phyloP scores from a whole-genome alignment of 2,797 vertebrate species.

The Glossophaga mutica region DNA sequence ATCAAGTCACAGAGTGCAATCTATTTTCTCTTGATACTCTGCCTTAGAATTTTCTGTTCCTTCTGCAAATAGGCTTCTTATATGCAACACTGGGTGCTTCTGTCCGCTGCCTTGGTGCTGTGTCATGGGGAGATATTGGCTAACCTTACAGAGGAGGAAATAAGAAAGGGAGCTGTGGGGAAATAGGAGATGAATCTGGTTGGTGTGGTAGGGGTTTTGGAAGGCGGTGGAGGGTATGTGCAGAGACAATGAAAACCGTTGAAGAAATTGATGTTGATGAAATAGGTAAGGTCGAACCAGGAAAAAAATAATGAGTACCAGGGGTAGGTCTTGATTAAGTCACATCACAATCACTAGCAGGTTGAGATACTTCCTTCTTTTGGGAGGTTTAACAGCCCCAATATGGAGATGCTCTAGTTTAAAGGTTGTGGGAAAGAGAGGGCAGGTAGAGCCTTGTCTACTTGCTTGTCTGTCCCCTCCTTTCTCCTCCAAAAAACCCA shows the following conservation, averaged over 20 bases:
- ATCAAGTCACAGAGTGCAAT: neutral
- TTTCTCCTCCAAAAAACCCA: neutral
- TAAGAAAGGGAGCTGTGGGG: neutral
- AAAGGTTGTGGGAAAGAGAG: rapidly evolving
- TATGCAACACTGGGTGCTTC: neutral
- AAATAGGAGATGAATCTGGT: neutral
- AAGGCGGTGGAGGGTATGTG: neutral
- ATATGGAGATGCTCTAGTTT: neutral
- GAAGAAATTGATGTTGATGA: neutral
- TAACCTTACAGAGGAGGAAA: neutral
- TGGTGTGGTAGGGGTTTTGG: neutral
- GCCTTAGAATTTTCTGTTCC: neutral
- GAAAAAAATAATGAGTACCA: neutral
- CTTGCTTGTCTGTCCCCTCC: neutral
- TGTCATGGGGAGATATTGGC: neutral
- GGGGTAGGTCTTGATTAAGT: neutral
- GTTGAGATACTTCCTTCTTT: neutral
- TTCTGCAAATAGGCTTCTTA: neutral
- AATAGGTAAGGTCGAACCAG: neutral
- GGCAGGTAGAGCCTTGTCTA: neutral
- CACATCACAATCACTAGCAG: neutral
- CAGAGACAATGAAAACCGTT: neutral
- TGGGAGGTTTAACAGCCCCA: neutral
- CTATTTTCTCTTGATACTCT: neutral
- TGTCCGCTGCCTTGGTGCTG: neutral